Conservation (phyloP, 1,140 invertebrate species). For the Drosophila repletoides region DNA sequence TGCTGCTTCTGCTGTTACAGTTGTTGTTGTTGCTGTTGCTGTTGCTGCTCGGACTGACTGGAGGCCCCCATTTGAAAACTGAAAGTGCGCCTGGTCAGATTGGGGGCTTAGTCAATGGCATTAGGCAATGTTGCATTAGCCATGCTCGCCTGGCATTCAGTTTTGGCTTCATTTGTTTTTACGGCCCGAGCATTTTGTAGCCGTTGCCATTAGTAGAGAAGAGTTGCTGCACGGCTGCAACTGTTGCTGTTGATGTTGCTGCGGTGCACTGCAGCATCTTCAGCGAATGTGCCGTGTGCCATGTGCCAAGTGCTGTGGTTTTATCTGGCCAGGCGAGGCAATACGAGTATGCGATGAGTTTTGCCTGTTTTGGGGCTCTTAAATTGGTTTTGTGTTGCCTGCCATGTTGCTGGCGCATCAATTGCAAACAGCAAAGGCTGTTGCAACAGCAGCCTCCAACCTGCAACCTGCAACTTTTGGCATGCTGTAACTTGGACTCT, state of each 20-base stretch:
- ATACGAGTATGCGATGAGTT: conserved; percentile 27
- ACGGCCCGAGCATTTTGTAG: conserved; percentile 74
- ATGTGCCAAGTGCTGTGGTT: conserved; percentile 36
- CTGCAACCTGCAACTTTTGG: conserved; percentile 25
- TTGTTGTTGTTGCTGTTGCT: conserved; percentile 13
- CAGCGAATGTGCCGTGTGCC: no score
- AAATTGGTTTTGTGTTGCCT: conserved; percentile 75
- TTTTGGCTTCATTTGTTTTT: conserved; percentile 77
- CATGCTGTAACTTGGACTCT: conserved; percentile 56
- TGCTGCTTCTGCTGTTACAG: conserved; percentile 28
- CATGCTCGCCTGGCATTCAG: conserved; percentile 50
- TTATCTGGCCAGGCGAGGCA: conserved; percentile 34
- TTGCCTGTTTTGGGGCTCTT: conserved; percentile 69
- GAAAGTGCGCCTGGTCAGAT: conserved; percentile 71
- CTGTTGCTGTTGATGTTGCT: not conserved
- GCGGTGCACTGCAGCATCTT: conserved; percentile 12
- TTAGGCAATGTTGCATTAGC: conserved; percentile 59
- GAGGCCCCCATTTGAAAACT: conserved; percentile 67
- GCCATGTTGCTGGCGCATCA: conserved; percentile 73
- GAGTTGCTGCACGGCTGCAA: conserved; percentile 15
- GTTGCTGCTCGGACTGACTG: not conserved
- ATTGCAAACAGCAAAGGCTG: conserved; percentile 40
- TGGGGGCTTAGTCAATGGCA: conserved; percentile 39
- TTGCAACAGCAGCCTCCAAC: conserved; percentile 4
- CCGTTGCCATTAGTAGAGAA: conserved; percentile 50